phyloP scores from a whole-genome alignment of 2,888 invertebrate species.

The Coenonympha arcania region DNA sequence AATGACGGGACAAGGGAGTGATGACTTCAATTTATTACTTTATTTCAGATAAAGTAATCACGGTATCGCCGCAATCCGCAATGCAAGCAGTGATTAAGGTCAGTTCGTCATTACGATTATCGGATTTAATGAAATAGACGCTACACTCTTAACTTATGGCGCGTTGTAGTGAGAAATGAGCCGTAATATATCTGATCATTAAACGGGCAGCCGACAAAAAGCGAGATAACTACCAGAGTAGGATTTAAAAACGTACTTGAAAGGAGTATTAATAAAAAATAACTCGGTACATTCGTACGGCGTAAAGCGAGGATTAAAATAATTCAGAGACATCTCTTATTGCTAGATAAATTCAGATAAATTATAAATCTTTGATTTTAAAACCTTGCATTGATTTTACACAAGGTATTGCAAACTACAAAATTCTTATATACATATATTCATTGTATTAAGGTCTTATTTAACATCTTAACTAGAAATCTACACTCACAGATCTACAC shows the following conservation, averaged over 20 bases:
- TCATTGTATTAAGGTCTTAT: too few species aligned
- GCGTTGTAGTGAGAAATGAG: slow-evolving; percentile 28
- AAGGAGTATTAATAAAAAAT: slow-evolving; percentile 15
- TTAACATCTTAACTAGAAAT: too few species aligned
- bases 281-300: slow-evolving; percentile 1
- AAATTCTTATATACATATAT: too few species aligned
- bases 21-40: slow-evolving; percentile 24
- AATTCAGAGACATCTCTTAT: background rate
- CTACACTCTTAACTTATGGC: slow-evolving; percentile 28
- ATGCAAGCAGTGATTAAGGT: slow-evolving; percentile 27
- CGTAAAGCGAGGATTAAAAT: slow-evolving; percentile 8
- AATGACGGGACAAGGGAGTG: slow-evolving; percentile 19
- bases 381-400: too few species aligned
- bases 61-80: slow-evolving; percentile 26
- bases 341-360: slow-evolving; percentile 4
- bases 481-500: too few species aligned
- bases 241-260: slow-evolving; percentile 19
- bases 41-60: slow-evolving; percentile 18
- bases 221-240: slow-evolving; percentile 17
- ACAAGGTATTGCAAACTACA: background rate
- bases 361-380: background rate
- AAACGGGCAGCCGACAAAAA: slow-evolving; percentile 28
- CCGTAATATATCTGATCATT: slow-evolving; percentile 29
- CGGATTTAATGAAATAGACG: slow-evolving; percentile 28
- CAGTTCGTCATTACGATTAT: slow-evolving; percentile 27